A percentile compares a stretch with the other conserved stretches of the same genome.
Evolutionary conservation across 1,140 invertebrate species (phyloP).

Genomic region (Brachionus paranguensis): DNA sequence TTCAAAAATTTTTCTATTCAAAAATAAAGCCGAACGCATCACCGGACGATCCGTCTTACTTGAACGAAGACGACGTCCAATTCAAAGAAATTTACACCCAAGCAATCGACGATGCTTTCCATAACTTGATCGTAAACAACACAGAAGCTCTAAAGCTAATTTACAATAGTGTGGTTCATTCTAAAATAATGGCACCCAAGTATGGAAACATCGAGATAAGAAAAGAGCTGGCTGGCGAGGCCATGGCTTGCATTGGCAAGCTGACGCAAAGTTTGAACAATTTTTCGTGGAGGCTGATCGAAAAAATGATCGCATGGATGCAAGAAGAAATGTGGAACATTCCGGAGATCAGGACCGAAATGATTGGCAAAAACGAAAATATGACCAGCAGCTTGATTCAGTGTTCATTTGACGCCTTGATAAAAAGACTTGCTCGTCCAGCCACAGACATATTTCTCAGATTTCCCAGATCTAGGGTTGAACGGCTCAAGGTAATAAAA

Average conservation of each 20-base stretch:
- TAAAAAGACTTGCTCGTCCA: not conserved
- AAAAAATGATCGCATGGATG: conserved; percentile 7
- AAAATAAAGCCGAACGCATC: not conserved
- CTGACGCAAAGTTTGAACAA: not conserved
- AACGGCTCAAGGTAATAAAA: not conserved
- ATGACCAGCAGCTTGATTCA: not conserved
- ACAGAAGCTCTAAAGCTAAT: not conserved
- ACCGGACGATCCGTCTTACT: not conserved
- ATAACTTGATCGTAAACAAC: not conserved
- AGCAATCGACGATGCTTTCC: not conserved
- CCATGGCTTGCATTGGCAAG: not conserved
- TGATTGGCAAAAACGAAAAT: not conserved
- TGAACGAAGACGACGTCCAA: not conserved
- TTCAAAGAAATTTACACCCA: not conserved
- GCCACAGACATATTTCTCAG: not conserved
- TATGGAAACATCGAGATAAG: not conserved
- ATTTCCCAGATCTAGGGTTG: not conserved
- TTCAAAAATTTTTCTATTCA: not conserved
- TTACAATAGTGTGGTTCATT: not conserved
- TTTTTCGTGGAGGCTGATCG: not conserved
- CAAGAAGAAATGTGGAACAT: not conserved
- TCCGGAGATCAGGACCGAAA: not conserved
- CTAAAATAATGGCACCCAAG: not conserved
- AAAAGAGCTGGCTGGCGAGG: not conserved
- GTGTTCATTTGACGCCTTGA: not conserved